phyloP scores from a whole-genome alignment of 2,888 invertebrate species.

The Trichopria drosophilae region DNA sequence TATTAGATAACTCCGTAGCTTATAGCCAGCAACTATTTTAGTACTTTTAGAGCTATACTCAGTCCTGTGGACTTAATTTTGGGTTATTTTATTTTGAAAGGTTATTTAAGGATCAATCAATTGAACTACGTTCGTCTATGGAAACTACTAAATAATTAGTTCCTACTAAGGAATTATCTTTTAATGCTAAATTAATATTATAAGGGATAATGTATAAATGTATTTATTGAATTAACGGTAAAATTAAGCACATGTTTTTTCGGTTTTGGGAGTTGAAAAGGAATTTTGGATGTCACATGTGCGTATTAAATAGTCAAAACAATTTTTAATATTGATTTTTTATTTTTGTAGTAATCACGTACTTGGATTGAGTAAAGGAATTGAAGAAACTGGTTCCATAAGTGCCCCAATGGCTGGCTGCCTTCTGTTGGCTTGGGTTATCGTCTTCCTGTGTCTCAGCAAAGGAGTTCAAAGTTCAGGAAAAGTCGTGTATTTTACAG shows the following conservation, averaged over 20 bases:
- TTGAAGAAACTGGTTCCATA: constrained; percentile 71
- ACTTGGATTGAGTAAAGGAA: constrained; percentile 71
- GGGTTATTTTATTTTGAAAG: too few relatives aligned
- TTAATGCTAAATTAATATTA: not conserved
- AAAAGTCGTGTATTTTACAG: constrained; percentile 79
- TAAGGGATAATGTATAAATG: not conserved
- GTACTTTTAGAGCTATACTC: too few relatives aligned
- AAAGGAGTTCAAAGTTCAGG: constrained; percentile 81
- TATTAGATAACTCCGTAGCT: too few relatives aligned
- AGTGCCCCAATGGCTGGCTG: constrained; percentile 73
- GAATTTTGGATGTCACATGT: too few relatives aligned
- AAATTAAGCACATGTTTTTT: not conserved
- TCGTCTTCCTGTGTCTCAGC: constrained; percentile 76
- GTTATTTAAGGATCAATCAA: too few relatives aligned
- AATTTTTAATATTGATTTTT: not conserved
- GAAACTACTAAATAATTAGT: too few relatives aligned
- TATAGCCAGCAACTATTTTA: too few relatives aligned
- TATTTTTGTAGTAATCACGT: constrained; percentile 61
- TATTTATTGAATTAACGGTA: not conserved
- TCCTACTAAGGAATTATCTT: too few relatives aligned
- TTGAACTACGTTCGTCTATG: too few relatives aligned
- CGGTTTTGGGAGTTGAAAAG: too few relatives aligned
- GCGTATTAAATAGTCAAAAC: too few relatives aligned
- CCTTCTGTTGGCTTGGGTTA: constrained; percentile 76
- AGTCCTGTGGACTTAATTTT: too few relatives aligned